Evolutionary conservation across 2,113 vertebrate species (phyloP), one percentile per base, ranked within the genome.

Genomic region (Prietella phreatophila): DNA sequence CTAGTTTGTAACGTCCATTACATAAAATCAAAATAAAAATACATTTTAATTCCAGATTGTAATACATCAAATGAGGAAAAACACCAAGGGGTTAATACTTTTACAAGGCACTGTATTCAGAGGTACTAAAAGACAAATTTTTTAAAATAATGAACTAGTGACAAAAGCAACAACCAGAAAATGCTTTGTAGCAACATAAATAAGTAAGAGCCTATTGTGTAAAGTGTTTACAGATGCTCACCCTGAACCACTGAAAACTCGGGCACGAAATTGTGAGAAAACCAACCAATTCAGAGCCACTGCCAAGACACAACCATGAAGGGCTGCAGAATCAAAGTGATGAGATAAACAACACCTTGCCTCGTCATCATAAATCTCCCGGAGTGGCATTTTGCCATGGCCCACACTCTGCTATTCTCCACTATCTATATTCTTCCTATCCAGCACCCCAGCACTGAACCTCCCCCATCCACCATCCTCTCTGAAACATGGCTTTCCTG

Each of bases 401-500:
- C 14, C 30, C n/a, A 10, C n/a, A 30, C 33, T 83, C 69, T 27
- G 27, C n/a, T 69, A 67, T 63, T 85, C 36, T 3, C 39, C 30
- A 25, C 9, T 42, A 30, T 78, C 78, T 61, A 36, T 71, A 27
- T 69, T 58, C 50, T 81, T 82, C 30, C 56, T 25, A 84, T 19
- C 19, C 60, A 55, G 33, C 56, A 79, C 85, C 20, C 63, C 25
- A 20, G 47, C 47, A 27, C 19, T 42, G 42, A 47, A 47, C 42
- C 42, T 47, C 42, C 42, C 58, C 75, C 50, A 9, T 39, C 15
- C 2, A 33, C 55, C 20, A 60, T 61, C 79, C 11, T 27, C 42
- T 65, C 85, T 86, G 78, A 80, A 83, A 19, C 86, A 63, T 87
- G 88, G 50, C 67, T 88, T 88, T 89, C 91, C 78, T 75, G 71